These are phyloP conservation scores for Sinosuthora webbiana DNA, from an alignment of 2,113 vertebrate genomes.

Conservation along the genomic window DNA sequence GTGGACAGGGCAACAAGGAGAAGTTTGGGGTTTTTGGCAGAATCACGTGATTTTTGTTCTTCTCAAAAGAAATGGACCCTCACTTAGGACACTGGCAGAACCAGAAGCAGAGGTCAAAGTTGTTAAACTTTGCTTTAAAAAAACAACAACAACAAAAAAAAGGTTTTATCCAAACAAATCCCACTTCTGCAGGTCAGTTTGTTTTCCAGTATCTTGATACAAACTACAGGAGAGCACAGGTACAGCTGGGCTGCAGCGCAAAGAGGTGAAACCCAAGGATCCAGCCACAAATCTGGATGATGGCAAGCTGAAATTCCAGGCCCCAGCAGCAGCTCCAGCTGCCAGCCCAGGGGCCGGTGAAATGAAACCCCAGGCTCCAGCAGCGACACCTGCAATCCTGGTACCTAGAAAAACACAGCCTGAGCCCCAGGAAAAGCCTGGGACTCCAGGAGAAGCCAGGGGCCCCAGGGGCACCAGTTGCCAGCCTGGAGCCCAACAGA, in stretches of 20 bases:
- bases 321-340: constrained; percentile 41
- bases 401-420: constrained; percentile 44
- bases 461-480: constrained; percentile 10
- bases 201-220: constrained; percentile 52
- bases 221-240: constrained; percentile 48
- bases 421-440: constrained; percentile 14
- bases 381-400: constrained; percentile 21
- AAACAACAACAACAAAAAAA: neutral
- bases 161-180: constrained; percentile 21
- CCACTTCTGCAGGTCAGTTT: constrained; percentile 28
- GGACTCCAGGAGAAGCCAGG: constrained; percentile 12
- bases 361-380: constrained; percentile 37
- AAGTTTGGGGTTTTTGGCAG: constrained; percentile 25
- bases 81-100: constrained; percentile 21
- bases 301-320: constrained; percentile 41
- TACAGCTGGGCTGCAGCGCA: constrained; percentile 24
- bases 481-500: constrained; percentile 43
- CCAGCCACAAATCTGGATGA: constrained; percentile 29
- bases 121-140: neutral
- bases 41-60: constrained; percentile 37
- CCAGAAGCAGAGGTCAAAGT: constrained; percentile 39
- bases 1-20: constrained; percentile 35
- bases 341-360: constrained; percentile 10
- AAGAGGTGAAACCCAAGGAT: constrained; percentile 25
- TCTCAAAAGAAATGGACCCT: constrained; percentile 40